Base-by-base conservation (phyloP, 2,888 invertebrate species). In the Caenorhabditis parvicauda region DNA sequence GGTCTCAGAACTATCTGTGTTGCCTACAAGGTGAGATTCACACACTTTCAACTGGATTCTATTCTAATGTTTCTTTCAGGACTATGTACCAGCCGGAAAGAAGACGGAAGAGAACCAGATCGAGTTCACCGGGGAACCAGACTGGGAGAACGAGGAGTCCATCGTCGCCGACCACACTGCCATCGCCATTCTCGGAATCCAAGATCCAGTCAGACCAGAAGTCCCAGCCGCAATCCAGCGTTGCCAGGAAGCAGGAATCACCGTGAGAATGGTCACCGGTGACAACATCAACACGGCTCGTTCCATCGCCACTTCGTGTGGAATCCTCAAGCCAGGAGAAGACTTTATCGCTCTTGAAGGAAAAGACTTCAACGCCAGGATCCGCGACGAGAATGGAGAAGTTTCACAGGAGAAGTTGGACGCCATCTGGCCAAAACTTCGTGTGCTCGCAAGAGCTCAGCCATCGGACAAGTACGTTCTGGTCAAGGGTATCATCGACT, bases 241-340 rank as follows among this genome's bases (percentile, higher is more conserved):
- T 83, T 98, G 96, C 84, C 95, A 96, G 85, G 88, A 90, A 79
- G 92, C 96, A 45, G 98, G 98, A 73, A 96, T 98, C 81, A 93
- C 93, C 14, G 96, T 98, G 22, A 88, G 96, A 58, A 98, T 98
- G 98, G 96, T 98, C 53, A 98, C 98, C 7, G 98, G 96, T 48
- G 98, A 98, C 86, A 98, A 98, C 84, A 89, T 98, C 71, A 96
- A 96, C 85, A 98, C 98, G 42, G 95, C 95, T 42, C 88, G 94
- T 59, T 95, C 95, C 57, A 98, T 98, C 82, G 95, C 96, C 46
- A 86, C 89, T 7, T 49, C 69, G 6, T 98, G 96, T 84, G 96
- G 96, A 65, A 98, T 98, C 73, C 83, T 93, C 47, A 89, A 89
- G 81, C 91, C 93, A 25, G 90, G 89, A 67, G 94, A 94, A 82